Conservation (phyloP, 2,888 invertebrate genomes). For the Eupithecia vulgata region DNA sequence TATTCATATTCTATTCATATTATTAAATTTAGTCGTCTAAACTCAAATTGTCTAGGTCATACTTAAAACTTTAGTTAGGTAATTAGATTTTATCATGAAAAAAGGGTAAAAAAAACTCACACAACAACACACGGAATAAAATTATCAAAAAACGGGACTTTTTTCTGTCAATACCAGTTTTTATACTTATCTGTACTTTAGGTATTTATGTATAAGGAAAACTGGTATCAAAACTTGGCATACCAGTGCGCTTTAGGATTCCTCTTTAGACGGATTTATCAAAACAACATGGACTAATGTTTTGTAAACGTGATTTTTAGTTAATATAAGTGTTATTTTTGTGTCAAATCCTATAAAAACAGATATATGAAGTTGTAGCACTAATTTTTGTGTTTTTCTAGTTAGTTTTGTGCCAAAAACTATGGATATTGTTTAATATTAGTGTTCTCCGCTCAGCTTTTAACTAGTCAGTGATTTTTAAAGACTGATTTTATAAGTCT, state of each 20-base stretch:
- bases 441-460: not conserved
- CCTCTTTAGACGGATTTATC: not conserved
- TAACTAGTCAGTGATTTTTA: conserved; percentile 4
- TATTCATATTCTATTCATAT: too few relatives aligned
- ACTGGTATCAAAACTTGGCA: conserved; percentile 3
- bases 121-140: not conserved
- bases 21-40: too few relatives aligned
- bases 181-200: not conserved
- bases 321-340: not conserved
- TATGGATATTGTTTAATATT: not conserved
- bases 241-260: not conserved
- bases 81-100: not conserved
- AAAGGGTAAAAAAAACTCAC: not conserved
- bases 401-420: not conserved
- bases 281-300: not conserved
- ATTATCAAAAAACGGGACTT: conserved; percentile 9
- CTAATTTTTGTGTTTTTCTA: too few relatives aligned
- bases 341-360: not conserved
- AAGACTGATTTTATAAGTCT: not conserved
- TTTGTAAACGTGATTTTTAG: not conserved
- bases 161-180: conserved; percentile 9
- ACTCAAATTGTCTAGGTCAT: too few relatives aligned
- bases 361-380: not conserved
- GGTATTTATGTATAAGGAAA: not conserved
- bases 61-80: too few relatives aligned